Evolutionary conservation across 2,113 vertebrate genomes (phyloP).

Genomic region (Chinchilla lanigera): DNA sequence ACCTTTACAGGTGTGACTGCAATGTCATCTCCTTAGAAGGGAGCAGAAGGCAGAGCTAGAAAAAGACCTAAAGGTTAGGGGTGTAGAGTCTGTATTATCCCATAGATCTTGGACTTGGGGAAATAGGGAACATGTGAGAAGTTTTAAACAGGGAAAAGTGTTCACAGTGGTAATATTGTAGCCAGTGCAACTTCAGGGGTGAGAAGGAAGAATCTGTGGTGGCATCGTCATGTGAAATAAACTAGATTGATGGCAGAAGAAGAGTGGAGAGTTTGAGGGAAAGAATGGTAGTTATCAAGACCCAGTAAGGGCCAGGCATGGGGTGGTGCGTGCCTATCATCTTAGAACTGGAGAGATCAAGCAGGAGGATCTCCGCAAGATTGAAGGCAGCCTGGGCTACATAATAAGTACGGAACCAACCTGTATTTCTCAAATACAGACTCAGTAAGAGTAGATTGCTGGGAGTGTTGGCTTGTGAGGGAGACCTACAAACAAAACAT

Average conservation of each 20-base stretch:
- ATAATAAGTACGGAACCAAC: not conserved
- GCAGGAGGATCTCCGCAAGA: not conserved
- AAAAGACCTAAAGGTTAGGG: not conserved
- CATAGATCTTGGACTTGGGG: not conserved
- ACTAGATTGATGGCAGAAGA: no score
- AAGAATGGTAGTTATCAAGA: not conserved
- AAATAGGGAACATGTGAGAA: not conserved
- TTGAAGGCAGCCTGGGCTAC: not conserved
- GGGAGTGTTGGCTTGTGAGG: not conserved
- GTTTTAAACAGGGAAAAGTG: not conserved
- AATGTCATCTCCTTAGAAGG: not conserved
- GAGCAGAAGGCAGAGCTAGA: not conserved
- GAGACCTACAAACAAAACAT: not conserved
- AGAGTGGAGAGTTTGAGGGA: not conserved
- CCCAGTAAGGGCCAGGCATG: not conserved
- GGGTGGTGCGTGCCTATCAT: not conserved
- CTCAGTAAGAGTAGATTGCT: not conserved
- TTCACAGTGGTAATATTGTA: not conserved
- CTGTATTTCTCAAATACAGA: not conserved
- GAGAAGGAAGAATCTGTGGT: not conserved
- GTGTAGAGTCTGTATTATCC: not conserved
- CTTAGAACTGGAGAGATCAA: not conserved
- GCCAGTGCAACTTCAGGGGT: not conserved
- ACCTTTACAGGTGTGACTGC: slow-evolving; percentile 14
- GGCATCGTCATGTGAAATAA: not conserved